Conservation (phyloP, 2,113 vertebrate genomes). For the Proterorhinus semilunaris region DNA sequence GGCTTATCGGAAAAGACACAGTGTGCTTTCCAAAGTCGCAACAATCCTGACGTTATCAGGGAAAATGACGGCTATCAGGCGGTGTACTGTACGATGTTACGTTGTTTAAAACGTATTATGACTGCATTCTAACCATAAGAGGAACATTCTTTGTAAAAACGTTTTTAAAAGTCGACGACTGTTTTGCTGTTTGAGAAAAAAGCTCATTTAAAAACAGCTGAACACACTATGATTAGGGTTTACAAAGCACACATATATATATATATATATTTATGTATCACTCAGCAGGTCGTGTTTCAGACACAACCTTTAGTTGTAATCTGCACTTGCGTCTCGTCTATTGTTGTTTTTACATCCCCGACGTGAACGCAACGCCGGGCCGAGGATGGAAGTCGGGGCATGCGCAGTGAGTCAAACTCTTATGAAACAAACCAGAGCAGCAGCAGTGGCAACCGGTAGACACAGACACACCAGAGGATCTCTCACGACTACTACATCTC, state of each 20-base stretch:
- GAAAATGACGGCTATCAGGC: neutral
- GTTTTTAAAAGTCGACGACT: neutral
- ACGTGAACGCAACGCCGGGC: constrained; percentile 1
- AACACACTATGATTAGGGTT: neutral
- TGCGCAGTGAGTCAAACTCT: constrained; percentile 46
- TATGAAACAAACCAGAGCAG: constrained; percentile 45
- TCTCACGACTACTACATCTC: neutral
- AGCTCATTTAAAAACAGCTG: neutral
- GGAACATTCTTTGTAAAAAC: neutral
- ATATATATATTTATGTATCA: neutral
- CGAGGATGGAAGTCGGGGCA: neutral
- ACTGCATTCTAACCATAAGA: neutral
- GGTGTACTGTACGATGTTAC: neutral
- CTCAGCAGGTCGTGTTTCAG: neutral
- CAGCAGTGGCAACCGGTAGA: neutral
- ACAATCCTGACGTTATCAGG: rapidly evolving
- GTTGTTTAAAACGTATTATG: neutral
- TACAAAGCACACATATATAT: neutral
- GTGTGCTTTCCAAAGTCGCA: neutral
- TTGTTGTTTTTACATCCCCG: rapidly evolving
- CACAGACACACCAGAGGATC: neutral
- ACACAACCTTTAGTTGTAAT: too few relatives aligned
- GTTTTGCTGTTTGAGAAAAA: too few relatives aligned
- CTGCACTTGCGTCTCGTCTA: rapidly evolving
- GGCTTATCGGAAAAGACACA: rapidly evolving